Percentiles rank a stretch among this genome's conserved stretches.
phyloP scores from a whole-genome alignment of 2,797 vertebrate genomes.

The Lacerta viridis region DNA sequence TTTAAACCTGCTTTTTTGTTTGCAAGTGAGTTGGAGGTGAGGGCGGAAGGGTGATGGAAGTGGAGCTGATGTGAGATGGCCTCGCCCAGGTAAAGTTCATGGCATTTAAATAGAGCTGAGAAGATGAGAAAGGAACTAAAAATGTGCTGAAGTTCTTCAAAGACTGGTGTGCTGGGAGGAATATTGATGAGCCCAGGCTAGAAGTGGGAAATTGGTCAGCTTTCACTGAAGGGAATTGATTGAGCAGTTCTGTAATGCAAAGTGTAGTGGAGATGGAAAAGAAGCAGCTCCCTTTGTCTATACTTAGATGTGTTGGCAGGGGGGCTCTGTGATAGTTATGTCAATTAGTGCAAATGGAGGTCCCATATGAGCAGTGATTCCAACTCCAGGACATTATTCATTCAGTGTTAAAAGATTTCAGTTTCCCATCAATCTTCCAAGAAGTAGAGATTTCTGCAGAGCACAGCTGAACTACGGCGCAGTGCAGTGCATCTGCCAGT shows the following conservation, averaged over 20 bases:
- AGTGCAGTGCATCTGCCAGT: conserved; percentile 21
- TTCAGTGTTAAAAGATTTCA: conserved; percentile 17
- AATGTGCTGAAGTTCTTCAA: conserved; percentile 61
- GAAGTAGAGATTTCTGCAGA: conserved; percentile 19
- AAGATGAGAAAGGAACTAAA: conserved; percentile 66
- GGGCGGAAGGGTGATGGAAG: conserved; percentile 39
- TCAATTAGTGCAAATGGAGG: conserved; percentile 40
- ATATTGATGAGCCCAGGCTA: conserved; percentile 68
- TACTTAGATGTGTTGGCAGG: rapidly evolving
- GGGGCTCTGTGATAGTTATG: conserved; percentile 10
- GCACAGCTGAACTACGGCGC: conserved; percentile 13
- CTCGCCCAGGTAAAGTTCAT: conserved; percentile 59
- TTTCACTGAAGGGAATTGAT: conserved; percentile 56
- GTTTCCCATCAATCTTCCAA: conserved; percentile 31
- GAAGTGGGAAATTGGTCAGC: conserved; percentile 60
- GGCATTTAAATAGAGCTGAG: conserved; percentile 68
- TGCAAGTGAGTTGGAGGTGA: conserved; percentile 43
- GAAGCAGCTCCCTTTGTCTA: conserved; percentile 18
- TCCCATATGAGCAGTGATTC: conserved; percentile 14
- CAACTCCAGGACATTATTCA: conserved; percentile 40
- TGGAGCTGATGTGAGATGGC: conserved; percentile 49
- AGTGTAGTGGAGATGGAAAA: conserved; percentile 43
- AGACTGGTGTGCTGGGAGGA: conserved; percentile 61
- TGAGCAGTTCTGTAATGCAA: conserved; percentile 53
- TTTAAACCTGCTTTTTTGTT: conserved; percentile 54